These are phyloP conservation scores for Crenuchus spilurus DNA, from an alignment of 2,797 vertebrate genomes.

Conservation along the genomic window DNA sequence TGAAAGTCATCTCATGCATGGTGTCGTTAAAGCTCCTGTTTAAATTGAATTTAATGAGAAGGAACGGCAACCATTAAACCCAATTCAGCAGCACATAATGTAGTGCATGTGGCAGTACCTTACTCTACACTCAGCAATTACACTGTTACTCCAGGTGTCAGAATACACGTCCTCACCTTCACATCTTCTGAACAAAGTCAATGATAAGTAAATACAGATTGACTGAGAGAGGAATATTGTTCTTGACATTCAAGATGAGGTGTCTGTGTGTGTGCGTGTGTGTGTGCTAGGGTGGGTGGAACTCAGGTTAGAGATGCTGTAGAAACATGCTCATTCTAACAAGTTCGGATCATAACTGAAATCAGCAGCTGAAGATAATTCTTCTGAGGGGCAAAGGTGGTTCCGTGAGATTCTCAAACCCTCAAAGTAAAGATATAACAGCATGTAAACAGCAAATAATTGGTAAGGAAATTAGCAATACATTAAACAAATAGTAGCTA, in stretches of 20 bases:
- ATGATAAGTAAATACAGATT: slow-evolving; percentile 62
- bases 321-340: slow-evolving; percentile 63
- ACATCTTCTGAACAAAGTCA: slow-evolving; percentile 59
- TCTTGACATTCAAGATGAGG: slow-evolving; percentile 68
- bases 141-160: slow-evolving; percentile 60
- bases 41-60: slow-evolving; percentile 65
- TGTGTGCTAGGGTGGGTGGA: slow-evolving; percentile 40
- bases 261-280: slow-evolving; percentile 44
- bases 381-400: slow-evolving; percentile 67
- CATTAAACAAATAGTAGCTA: no score
- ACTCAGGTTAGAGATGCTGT: slow-evolving; percentile 68
- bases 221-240: slow-evolving; percentile 68
- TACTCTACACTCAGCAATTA: slow-evolving; percentile 65
- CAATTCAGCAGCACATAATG: slow-evolving; percentile 66
- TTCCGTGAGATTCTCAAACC: slow-evolving; percentile 68
- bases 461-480: no score
- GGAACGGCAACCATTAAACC: slow-evolving; percentile 65
- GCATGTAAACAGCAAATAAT: no score
- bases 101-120: slow-evolving; percentile 67
- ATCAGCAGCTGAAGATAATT: slow-evolving; percentile 71
- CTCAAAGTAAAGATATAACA: slow-evolving; percentile 79
- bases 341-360: slow-evolving; percentile 60
- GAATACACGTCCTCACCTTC: slow-evolving; percentile 60
- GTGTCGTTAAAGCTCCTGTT: slow-evolving; percentile 61
- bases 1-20: slow-evolving; percentile 48